Evolutionary conservation across 2,797 vertebrate species (phyloP), one percentile per base, ranked within the genome.

Genomic region (Pseudopleuronectes americanus): DNA sequence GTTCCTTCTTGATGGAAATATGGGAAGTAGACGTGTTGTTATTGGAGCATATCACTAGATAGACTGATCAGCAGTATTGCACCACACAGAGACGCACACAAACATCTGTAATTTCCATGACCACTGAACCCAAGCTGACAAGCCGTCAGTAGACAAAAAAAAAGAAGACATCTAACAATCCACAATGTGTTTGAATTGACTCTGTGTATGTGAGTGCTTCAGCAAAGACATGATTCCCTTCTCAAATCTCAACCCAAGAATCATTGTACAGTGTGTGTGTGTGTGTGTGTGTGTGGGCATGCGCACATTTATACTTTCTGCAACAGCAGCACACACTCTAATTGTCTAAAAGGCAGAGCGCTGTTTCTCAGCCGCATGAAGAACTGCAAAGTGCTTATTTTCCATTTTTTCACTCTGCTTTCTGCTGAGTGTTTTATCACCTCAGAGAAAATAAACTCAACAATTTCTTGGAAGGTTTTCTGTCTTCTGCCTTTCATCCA

Each of bases 391-490:
- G 68, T 89, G 87, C 90, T 88, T 86, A 85, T 84, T 83, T 84
- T 74, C 64, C 71, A 85, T 77, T 90, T 91, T 90, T 83, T 76
- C 80, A 88, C 79, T 82, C 83, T 70, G 78, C 78, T 90, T 87
- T 85, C 64, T 73, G 63, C 70, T 43, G 69, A 69, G 67, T 58
- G 64, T 77, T 76, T 77, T 66, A 77, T 72, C 79, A 84, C 64
- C 51, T 61, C 26, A 47, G 36, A 33, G 64, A 69, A 82, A 85
- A 81, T 57, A 64, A 80, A 80, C 71, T 74, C 56, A 17, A 48
- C 19, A 57, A 69, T 61, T 69, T 71, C 57, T 65, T 47, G 56
- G n/a, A 62, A 52, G 53, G 62, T 54, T 43, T 57, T n/a, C 33
- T 41, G 24, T 68, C 33, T 26, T 72, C 28, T 5, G 33, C 41